A percentile compares a stretch with the other conserved stretches of the same genome.
These are phyloP conservation scores for Parascotia fuliginaria DNA, from an alignment of 2,888 invertebrate species.

Conservation along the genomic window DNA sequence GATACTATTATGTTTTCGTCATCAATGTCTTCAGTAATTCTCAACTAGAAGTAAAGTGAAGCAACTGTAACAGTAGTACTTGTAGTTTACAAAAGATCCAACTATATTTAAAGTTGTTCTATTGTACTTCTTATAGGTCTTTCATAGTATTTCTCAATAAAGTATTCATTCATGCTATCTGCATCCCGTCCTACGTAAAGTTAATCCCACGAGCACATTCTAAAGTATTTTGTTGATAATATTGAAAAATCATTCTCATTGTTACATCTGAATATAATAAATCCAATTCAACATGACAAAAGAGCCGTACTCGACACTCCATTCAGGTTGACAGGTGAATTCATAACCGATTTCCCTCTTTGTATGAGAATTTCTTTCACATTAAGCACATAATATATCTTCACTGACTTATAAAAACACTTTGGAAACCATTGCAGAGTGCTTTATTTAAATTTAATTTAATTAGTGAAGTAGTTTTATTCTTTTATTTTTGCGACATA, in stretches of 20 bases:
- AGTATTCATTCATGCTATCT: too few species aligned
- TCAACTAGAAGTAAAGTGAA: too few species aligned
- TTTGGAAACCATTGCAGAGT: not conserved
- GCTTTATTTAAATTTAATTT: not conserved
- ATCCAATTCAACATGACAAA: conserved; percentile 49
- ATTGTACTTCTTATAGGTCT: too few species aligned
- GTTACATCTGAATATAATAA: conserved; percentile 49
- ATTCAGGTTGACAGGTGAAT: conserved; percentile 49
- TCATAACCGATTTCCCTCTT: conserved; percentile 49
- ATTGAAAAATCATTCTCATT: not conserved
- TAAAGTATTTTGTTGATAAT: not conserved
- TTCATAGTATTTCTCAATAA: too few species aligned
- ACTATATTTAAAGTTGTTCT: too few species aligned
- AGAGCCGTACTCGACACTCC: conserved; percentile 38
- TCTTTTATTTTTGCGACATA: too few species aligned
- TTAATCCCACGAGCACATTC: not conserved
- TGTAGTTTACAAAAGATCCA: too few species aligned
- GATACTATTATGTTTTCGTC: too few species aligned
- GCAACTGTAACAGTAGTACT: too few species aligned
- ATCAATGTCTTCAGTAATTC: too few species aligned
- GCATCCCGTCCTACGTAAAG: too few species aligned
- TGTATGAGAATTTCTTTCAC: conserved; percentile 43
- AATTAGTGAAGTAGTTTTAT: too few species aligned
- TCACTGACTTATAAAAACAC: conserved; percentile 3
- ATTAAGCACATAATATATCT: conserved; percentile 19